Evolutionary conservation across 1,140 invertebrate species (phyloP), one percentile per base, ranked within the genome.

Genomic region (Mamestra configurata): DNA sequence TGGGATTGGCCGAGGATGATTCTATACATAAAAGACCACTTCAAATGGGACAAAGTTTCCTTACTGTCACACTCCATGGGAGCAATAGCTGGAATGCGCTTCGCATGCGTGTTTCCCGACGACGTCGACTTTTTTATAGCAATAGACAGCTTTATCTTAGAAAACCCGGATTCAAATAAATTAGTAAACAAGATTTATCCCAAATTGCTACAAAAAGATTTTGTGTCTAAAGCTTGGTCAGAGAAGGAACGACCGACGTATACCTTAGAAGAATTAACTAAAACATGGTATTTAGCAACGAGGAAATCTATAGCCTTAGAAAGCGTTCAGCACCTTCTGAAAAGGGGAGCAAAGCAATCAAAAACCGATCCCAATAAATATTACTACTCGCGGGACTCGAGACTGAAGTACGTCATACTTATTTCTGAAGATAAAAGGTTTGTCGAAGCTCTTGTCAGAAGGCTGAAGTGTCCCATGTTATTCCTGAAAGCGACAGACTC

Each of bases 31-130:
- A 95, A 96, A 79, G 95, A 97, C 35, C 93, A 97, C 82, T 96
- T 97, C 83, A 95, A 96, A 75, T 98, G 97, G 97, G 93, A 96
- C 18, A 96, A 97, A 90, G 90, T 97, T 5, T 96, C 96, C 15
- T 86, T 97, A 11, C 82, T 97, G 61, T 95, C 95, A 1, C 97
- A 97, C 86, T 97, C 97, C 0, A 95, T 97, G 95, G 97, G 97
- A 55, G 96, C 95, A 4, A 95, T 96, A 22, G 93, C 95, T 13
- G 90, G 89, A 4, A 96, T 96, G 82, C 90, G 95, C 1, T 97
- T 96, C 82, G 93, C 96, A 0, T 90, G 94, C 11, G 61, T 96
- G 0, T 97, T 95, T 84, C 96, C 97, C 0, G 91, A 96, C 1
- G 95, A 96, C 51, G 91, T 96, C 0, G 96, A 97, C 75, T 96